Base-by-base conservation (phyloP, 2,797 vertebrate genomes). In the Catostomus latipinnis region DNA sequence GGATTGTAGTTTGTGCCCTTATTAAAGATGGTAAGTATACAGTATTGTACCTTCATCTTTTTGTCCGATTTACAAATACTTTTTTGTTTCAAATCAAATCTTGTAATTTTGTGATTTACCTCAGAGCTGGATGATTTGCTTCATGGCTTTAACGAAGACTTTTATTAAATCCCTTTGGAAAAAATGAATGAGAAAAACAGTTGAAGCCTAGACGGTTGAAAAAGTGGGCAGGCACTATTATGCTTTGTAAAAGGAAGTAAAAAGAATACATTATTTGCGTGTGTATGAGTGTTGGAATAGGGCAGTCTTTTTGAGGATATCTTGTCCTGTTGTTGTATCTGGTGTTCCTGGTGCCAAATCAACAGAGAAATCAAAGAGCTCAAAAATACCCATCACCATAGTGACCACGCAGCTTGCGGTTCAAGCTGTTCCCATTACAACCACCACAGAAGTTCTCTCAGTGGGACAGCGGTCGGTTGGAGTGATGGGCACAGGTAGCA, bases 261-360 rank as follows among this genome's bases (percentile, higher is more conserved):
- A 10, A 6, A 54, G 50, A 60, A 60, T 9, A 10, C 5, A 11
- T 60, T 9, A 3, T 53, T 13, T 53, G 10, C 43, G 11, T 78
- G 56, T 53, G 11, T 61, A 10, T 62, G 60, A 53, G 22, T 62
- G 46, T 79, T 65, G 14, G 1, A 79, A 52, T 83, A 93, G 93
- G 91, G 93, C 0, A 83, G 76, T 2, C 0, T 93, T 13, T 93
- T 87, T 18, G 77, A 87, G 1, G 92, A 94, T 87, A 87, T 92
- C 0, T 0, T 54, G 0, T 74, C 91, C 62, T 89, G 87, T 57
- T 91, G 67, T 85, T 93, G 92, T 0, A 0, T 1, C 0, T 76
- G 63, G 60, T 93, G 92, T 81, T 61, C 83, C 4, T 93, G 91
- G 92, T 93, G 91, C 83, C 92, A 93, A 83, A 89, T 94, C 85